phyloP scores from a whole-genome alignment of 2,888 invertebrate genomes.

The Agrilus cyanescens region DNA sequence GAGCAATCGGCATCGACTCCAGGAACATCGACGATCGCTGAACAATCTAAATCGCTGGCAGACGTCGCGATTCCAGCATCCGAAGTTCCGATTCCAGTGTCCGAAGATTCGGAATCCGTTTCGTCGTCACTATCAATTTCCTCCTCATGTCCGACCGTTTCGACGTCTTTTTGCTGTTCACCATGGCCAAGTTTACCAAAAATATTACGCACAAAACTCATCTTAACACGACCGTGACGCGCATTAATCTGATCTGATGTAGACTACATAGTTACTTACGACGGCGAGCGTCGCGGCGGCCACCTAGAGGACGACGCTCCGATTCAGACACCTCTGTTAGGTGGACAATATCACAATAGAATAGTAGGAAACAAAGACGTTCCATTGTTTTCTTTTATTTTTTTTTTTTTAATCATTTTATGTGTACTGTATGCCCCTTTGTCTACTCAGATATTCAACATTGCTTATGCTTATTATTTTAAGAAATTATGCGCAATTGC shows the following conservation, averaged over 20 bases:
- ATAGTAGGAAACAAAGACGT: too few species aligned
- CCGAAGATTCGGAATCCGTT: conserved; percentile 26
- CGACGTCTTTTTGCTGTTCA: conserved; percentile 21
- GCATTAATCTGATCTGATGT: conserved; percentile 5
- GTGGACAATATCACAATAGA: too few species aligned
- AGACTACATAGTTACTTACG: background rate
- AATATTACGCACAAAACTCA: conserved; percentile 34
- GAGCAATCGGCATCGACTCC: conserved; percentile 31
- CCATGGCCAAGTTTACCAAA: conserved; percentile 28
- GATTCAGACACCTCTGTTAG: too few species aligned
- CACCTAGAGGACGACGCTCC: too few species aligned
- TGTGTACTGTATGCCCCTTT: too few species aligned
- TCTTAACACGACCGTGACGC: conserved; percentile 11
- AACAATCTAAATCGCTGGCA: conserved; percentile 28
- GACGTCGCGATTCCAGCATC: conserved; percentile 19
- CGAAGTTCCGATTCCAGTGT: conserved; percentile 30
- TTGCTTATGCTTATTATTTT: too few species aligned
- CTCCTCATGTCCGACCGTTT: conserved; percentile 24
- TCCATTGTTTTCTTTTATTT: too few species aligned
- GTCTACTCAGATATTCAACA: too few species aligned
- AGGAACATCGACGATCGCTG: conserved; percentile 10
- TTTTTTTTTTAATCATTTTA: too few species aligned
- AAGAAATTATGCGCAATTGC: too few species aligned
- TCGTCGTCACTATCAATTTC: conserved; percentile 17
- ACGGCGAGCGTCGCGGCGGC: too few species aligned